phyloP scores from a whole-genome alignment of 2,797 vertebrate species.

The Australoheros facetus region DNA sequence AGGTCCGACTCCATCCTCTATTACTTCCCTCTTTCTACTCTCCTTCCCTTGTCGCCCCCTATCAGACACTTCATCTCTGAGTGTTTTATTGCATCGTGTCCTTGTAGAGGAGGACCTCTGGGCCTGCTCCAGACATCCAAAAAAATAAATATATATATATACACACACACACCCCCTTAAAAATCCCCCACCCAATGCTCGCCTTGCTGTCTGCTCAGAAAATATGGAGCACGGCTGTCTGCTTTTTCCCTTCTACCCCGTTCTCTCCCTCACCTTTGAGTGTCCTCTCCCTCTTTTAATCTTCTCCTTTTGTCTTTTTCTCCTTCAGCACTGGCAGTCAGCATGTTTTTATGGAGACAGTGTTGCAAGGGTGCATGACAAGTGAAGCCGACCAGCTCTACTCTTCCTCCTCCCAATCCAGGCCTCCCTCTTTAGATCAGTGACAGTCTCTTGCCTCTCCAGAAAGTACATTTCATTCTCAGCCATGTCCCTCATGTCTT shows the following conservation, averaged over 20 bases:
- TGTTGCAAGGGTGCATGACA: slow-evolving; percentile 57
- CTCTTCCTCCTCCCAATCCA: slow-evolving; percentile 15
- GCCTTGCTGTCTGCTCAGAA: slow-evolving; percentile 49
- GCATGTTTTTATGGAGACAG: slow-evolving; percentile 61
- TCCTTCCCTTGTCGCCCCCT: slow-evolving; percentile 51
- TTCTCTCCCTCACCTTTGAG: slow-evolving; percentile 50
- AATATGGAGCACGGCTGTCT: slow-evolving; percentile 48
- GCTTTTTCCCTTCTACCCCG: slow-evolving; percentile 21
- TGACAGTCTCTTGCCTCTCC: slow-evolving; percentile 41
- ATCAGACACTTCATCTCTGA: slow-evolving; percentile 67
- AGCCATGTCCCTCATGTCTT: slow-evolving; percentile 21
- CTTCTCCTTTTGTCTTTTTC: slow-evolving; percentile 57
- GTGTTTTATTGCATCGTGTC: slow-evolving; percentile 70
- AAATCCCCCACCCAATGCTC: not conserved
- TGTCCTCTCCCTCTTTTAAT: slow-evolving; percentile 53
- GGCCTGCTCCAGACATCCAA: slow-evolving; percentile 62
- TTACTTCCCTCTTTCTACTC: slow-evolving; percentile 42
- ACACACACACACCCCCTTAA: not conserved
- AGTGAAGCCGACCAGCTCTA: slow-evolving; percentile 29
- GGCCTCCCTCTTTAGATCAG: slow-evolving; percentile 52
- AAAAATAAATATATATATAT: slow-evolving; percentile 8
- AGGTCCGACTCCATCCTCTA: slow-evolving; percentile 35
- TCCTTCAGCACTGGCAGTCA: slow-evolving; percentile 62
- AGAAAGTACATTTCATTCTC: slow-evolving; percentile 51
- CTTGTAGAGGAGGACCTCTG: slow-evolving; percentile 72